Conservation (phyloP, 1,140 invertebrate genomes). For the Sesamia nonagrioides region DNA sequence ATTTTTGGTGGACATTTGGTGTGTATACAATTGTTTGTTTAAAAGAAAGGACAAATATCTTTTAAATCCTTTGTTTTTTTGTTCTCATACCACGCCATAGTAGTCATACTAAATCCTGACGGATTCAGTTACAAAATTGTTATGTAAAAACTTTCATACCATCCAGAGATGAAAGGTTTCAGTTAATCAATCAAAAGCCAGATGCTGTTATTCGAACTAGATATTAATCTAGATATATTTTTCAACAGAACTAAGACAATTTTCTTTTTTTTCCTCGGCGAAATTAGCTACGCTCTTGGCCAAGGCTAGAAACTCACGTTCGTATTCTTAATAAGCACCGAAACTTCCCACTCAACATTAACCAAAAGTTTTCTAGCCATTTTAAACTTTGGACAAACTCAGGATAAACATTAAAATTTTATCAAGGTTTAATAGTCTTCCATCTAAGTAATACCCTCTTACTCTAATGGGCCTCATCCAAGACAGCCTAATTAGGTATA, state of each 20-base stretch:
- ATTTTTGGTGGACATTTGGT: too few relatives aligned
- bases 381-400: slow-evolving; percentile 24
- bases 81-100: too few relatives aligned
- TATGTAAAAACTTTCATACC: too few relatives aligned
- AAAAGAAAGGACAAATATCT: too few relatives aligned
- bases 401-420: slow-evolving; percentile 8
- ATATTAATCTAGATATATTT: not conserved
- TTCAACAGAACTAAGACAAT: not conserved
- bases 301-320: not conserved
- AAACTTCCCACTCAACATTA: slow-evolving; percentile 27
- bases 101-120: too few relatives aligned
- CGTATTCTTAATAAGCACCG: not conserved
- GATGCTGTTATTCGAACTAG: not conserved
- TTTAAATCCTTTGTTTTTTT: too few relatives aligned
- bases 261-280: too few relatives aligned
- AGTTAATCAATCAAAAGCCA: not conserved
- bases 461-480: not conserved
- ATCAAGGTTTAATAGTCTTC: not conserved
- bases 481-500: not conserved
- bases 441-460: not conserved
- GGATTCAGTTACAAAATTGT: too few relatives aligned
- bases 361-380: not conserved
- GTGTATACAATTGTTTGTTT: too few relatives aligned
- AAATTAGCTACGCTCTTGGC: not conserved
- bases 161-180: too few relatives aligned